Evolutionary conservation across 2,888 invertebrate species (phyloP).

Genomic region (Sphaerophoria rueppellii): DNA sequence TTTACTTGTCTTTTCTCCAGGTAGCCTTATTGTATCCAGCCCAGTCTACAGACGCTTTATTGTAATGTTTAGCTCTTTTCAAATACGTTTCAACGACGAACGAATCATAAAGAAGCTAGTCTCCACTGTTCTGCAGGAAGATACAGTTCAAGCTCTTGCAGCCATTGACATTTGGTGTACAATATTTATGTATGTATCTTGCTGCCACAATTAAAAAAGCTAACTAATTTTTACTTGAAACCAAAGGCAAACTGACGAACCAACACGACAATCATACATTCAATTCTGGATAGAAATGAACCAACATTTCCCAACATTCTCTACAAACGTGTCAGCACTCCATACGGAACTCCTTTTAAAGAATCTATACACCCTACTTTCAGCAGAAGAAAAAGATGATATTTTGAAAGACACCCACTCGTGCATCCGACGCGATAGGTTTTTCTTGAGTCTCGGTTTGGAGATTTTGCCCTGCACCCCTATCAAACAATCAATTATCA

Average conservation of each 20-base stretch:
- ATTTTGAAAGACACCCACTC: conserved; percentile 38
- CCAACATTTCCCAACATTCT: conserved; percentile 40
- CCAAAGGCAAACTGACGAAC: not conserved
- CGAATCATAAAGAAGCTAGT: not conserved
- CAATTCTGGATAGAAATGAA: conserved; percentile 54
- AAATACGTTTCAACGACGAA: not conserved
- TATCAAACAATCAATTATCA: conserved; percentile 1
- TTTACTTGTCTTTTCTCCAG: not conserved
- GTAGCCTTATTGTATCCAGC: not conserved
- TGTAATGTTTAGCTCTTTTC: not conserved
- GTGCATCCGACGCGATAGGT: conserved; percentile 10
- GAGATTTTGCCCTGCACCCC: conserved; percentile 19
- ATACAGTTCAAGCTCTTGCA: not conserved
- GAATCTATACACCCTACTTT: conserved; percentile 29
- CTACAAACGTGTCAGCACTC: conserved; percentile 22
- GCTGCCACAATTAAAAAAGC: no score
- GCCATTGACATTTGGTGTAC: conserved; percentile 54
- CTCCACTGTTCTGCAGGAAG: not conserved
- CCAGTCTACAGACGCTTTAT: not conserved
- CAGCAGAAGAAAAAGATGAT: conserved; percentile 27
- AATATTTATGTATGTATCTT: conserved; percentile 36
- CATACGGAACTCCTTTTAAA: conserved; percentile 48
- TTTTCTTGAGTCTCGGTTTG: conserved; percentile 41
- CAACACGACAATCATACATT: conserved; percentile 17
- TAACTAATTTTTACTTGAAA: not conserved